These are phyloP conservation scores for Anabacerthia variegaticeps DNA, from an alignment of 2,797 vertebrate genomes.

Conservation along the genomic window DNA sequence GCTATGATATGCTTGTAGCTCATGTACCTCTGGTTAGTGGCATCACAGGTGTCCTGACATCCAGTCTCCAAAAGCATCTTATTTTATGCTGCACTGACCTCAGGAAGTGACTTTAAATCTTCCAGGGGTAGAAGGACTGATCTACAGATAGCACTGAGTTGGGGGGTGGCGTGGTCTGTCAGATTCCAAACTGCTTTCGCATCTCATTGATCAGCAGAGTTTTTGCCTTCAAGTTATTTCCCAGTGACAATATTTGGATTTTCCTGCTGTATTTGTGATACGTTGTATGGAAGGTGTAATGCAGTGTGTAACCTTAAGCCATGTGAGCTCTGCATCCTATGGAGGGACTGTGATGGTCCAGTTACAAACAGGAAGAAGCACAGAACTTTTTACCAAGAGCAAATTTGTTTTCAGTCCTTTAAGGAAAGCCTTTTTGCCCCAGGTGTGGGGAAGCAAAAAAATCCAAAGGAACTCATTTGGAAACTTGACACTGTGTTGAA, in stretches of 20 bases:
- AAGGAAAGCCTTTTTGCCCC: not conserved
- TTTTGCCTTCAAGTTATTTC: conserved; percentile 38
- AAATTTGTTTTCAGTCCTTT: not conserved
- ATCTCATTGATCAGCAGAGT: conserved; percentile 15
- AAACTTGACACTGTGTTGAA: not conserved
- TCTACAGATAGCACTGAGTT: conserved; percentile 49
- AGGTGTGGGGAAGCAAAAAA: not conserved
- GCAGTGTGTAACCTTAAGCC: not conserved
- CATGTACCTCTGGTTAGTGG: not conserved
- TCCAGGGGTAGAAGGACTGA: conserved; percentile 33
- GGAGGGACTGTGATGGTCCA: not conserved
- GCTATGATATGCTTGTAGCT: conserved; percentile 17
- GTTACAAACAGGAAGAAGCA: conserved; percentile 37
- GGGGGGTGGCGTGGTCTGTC: not conserved
- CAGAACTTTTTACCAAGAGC: not conserved
- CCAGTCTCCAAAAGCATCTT: conserved; percentile 21
- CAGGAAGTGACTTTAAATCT: conserved; percentile 19
- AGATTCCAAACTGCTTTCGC: conserved; percentile 45
- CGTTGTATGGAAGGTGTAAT: not conserved
- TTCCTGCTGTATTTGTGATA: not conserved
- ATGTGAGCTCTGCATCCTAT: not conserved
- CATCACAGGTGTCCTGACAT: not conserved
- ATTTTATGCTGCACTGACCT: conserved; percentile 57
- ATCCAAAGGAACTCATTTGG: conserved; percentile 26
- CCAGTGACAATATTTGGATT: not conserved